A percentile compares a stretch with the other conserved stretches of the same genome.
Conservation (phyloP, 2,888 invertebrate genomes). For the Microplitis manilae region DNA sequence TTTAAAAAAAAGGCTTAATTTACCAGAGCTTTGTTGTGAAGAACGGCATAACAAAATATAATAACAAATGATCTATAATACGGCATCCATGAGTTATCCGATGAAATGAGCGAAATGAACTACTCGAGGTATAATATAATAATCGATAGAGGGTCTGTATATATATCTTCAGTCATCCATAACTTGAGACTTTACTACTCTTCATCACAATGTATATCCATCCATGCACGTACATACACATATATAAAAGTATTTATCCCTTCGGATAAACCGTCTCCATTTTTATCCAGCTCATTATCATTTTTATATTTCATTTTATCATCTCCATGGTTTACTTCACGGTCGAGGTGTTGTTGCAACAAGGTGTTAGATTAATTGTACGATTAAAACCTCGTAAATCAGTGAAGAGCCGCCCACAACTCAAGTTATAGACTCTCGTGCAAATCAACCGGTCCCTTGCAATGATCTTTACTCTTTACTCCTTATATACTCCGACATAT, state of each 20-base stretch:
- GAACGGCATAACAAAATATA: not conserved
- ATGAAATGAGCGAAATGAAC: constrained; percentile 44
- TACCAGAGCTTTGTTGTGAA: not conserved
- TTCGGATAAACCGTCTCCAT: constrained; percentile 11
- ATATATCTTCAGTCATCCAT: constrained; percentile 19
- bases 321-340: constrained; percentile 44
- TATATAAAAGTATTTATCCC: constrained; percentile 32
- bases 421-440: constrained; percentile 46
- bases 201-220: constrained; percentile 22
- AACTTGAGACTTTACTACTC: constrained; percentile 10
- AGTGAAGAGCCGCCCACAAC: constrained; percentile 61
- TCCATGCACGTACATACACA: constrained; percentile 10
- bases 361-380: constrained; percentile 72
- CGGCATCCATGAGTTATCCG: constrained; percentile 46
- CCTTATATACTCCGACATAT: not conserved
- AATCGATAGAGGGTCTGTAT: constrained; percentile 43
- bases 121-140: constrained; percentile 47
- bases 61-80: constrained; percentile 48
- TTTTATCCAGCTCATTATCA: constrained; percentile 40
- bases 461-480: constrained; percentile 41
- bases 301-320: constrained; percentile 21
- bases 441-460: constrained; percentile 27
- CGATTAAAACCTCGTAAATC: constrained; percentile 71
- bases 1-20: not conserved
- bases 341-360: constrained; percentile 69